phyloP scores from a whole-genome alignment of 2,888 invertebrate genomes.

The Trichacis sp. region DNA sequence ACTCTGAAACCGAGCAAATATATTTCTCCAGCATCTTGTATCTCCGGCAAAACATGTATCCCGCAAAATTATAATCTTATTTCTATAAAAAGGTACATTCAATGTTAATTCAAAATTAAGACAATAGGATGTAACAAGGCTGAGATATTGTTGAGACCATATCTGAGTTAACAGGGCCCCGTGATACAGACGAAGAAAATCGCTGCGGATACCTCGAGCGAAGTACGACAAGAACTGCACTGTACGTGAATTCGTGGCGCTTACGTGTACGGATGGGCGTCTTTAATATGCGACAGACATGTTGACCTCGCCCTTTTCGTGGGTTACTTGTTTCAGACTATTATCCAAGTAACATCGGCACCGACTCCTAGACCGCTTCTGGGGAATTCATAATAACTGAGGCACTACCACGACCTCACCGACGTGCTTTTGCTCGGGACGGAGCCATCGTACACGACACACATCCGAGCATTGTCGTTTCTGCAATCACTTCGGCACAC shows the following conservation, averaged over 20 bases:
- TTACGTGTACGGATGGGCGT: conserved; percentile 39
- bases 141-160: conserved; percentile 28
- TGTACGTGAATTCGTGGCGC: conserved; percentile 29
- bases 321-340: conserved; percentile 58
- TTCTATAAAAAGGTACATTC: neutral
- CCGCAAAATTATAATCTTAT: neutral
- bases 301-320: conserved; percentile 59
- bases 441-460: conserved; percentile 26
- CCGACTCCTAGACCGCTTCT: conserved; percentile 53
- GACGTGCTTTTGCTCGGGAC: conserved; percentile 28
- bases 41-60: neutral
- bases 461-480: conserved; percentile 32
- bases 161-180: conserved; percentile 27
- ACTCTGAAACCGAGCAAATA: neutral
- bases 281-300: conserved; percentile 61
- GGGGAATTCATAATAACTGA: conserved; percentile 62
- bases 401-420: conserved; percentile 34
- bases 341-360: conserved; percentile 54
- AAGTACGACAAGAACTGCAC: conserved; percentile 29
- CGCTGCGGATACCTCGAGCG: conserved; percentile 18
- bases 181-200: conserved; percentile 31
- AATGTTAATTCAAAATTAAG: conserved; percentile 20
- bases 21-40: neutral
- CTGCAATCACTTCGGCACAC: conserved; percentile 37
- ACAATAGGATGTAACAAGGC: conserved; percentile 18